Conservation (phyloP, 2,797 vertebrate species). For the Loris lydekkerianus region DNA sequence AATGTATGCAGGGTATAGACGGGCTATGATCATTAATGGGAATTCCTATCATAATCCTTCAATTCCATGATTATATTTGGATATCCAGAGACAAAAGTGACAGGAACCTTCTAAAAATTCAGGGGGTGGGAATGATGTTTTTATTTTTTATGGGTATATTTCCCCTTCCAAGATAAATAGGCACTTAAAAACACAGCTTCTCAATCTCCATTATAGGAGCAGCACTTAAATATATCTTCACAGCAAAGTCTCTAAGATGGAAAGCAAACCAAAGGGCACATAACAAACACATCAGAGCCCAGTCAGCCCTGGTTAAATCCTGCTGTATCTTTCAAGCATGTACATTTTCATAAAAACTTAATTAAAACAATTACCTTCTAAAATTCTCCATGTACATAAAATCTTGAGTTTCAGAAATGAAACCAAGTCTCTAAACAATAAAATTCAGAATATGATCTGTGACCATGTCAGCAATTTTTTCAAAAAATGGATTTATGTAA, state of each 20-base stretch:
- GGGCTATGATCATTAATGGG: not conserved
- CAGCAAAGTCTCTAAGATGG: not conserved
- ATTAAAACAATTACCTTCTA: not conserved
- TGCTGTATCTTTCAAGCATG: not conserved
- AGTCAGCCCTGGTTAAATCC: not conserved
- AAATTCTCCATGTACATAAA: not conserved
- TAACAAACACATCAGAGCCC: not conserved
- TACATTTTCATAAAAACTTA: not conserved
- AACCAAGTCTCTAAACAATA: not conserved
- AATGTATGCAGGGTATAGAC: not conserved
- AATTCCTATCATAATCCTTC: constrained; percentile 7
- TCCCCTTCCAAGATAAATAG: not conserved
- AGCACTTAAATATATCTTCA: not conserved
- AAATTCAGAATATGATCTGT: constrained; percentile 11
- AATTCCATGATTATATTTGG: constrained; percentile 8
- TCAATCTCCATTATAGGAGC: not conserved
- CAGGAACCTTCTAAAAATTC: constrained; percentile 4
- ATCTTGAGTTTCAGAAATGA: not conserved
- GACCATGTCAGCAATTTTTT: not conserved
- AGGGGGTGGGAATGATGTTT: not conserved
- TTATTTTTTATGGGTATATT: not conserved
- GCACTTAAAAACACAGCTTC: not conserved
- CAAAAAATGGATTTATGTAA: not conserved
- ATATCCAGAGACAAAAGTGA: not conserved
- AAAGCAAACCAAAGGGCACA: not conserved